These are phyloP conservation scores for Corythaeola cristata DNA, from an alignment of 2,113 vertebrate genomes.

Conservation along the genomic window DNA sequence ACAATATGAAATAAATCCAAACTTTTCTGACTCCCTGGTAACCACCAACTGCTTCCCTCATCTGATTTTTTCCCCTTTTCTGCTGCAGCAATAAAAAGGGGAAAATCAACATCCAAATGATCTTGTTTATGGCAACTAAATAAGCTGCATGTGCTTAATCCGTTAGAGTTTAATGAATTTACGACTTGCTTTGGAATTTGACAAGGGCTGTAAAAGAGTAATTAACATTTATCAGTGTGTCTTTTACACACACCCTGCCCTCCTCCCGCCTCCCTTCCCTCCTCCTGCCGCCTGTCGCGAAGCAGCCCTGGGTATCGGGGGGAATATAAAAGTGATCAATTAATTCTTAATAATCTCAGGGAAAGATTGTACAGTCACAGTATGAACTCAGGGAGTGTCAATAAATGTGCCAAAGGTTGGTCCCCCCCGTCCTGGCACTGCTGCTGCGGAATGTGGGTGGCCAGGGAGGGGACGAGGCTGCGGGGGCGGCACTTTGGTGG, in stretches of 20 bases:
- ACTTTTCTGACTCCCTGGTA: slow-evolving; percentile 51
- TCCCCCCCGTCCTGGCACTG: background rate
- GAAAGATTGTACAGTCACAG: slow-evolving; percentile 69
- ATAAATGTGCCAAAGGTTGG: slow-evolving; percentile 71
- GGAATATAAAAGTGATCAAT: slow-evolving; percentile 75
- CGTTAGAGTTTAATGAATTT: slow-evolving; percentile 85
- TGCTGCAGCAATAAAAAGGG: slow-evolving; percentile 78
- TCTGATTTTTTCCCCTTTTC: slow-evolving; percentile 58
- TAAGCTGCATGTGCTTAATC: slow-evolving; percentile 84
- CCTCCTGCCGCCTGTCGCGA: slow-evolving; percentile 26
- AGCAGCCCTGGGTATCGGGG: slow-evolving; percentile 65
- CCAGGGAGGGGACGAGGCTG: background rate
- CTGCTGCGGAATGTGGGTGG: slow-evolving; percentile 36
- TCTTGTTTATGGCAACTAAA: slow-evolving; percentile 86
- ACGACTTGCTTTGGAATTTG: slow-evolving; percentile 84
- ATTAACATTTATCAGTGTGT: slow-evolving; percentile 77
- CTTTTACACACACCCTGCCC: slow-evolving; percentile 69
- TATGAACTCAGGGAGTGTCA: slow-evolving; percentile 71
- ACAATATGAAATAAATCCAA: slow-evolving; percentile 31
- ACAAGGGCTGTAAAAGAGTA: slow-evolving; percentile 83
- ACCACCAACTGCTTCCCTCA: slow-evolving; percentile 39
- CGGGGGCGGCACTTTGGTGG: background rate
- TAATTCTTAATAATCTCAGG: slow-evolving; percentile 75
- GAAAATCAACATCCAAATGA: slow-evolving; percentile 85
- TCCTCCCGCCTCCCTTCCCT: slow-evolving; percentile 44